These are phyloP conservation scores for Ctenomys sociabilis DNA, from an alignment of 2,113 vertebrate genomes.

Conservation along the genomic window DNA sequence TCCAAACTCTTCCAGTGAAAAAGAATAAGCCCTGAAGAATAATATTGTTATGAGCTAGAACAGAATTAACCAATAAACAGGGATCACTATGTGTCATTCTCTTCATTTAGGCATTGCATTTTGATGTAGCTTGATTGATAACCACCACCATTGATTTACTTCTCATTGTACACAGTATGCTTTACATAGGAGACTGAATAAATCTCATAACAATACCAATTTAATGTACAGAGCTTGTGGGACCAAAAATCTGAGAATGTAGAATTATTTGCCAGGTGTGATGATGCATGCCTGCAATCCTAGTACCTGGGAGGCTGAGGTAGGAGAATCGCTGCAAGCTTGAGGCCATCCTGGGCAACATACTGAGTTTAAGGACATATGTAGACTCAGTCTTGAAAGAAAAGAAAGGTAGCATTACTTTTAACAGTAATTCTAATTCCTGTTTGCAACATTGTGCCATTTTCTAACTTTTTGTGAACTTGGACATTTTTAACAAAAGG, in stretches of 20 bases:
- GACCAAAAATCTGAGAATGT: background rate
- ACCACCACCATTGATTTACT: background rate
- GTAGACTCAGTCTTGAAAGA: background rate
- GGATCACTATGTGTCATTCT: background rate
- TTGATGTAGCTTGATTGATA: background rate
- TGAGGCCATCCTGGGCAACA: background rate
- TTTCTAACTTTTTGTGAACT: background rate
- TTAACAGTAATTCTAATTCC: background rate
- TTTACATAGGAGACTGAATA: constrained; percentile 22
- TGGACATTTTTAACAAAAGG: background rate
- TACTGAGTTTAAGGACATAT: background rate
- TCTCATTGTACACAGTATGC: background rate
- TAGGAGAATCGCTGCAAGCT: background rate
- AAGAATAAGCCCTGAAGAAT: background rate
- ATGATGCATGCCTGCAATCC: background rate
- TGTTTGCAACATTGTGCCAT: background rate
- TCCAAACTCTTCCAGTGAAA: background rate
- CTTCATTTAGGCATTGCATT: background rate
- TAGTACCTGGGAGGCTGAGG: background rate
- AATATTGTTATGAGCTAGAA: background rate
- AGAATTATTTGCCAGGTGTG: background rate
- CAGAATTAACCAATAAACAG: background rate
- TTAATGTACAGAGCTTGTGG: background rate
- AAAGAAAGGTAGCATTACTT: constrained; percentile 24
- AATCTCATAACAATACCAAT: background rate